Evolutionary conservation across 92 coral and sea anemone genomes (phyloP).

Genomic region (Epizoanthus rinbou): DNA sequence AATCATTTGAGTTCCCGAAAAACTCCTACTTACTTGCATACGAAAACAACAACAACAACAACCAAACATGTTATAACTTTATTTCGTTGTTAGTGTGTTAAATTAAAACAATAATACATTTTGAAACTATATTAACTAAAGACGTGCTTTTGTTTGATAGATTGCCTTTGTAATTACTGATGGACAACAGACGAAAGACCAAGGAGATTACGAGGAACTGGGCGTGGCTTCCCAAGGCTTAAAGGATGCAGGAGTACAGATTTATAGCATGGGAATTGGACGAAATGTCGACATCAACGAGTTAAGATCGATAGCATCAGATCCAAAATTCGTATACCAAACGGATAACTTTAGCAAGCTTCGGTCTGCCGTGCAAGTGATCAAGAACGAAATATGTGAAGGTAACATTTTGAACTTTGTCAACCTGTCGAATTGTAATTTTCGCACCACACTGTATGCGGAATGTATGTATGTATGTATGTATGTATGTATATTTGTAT

Average conservation of each 20-base stretch:
- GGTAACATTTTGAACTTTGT: neutral
- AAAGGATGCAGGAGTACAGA: conserved; percentile 24
- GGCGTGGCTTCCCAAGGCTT: conserved; percentile 13
- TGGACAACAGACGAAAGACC: conserved; percentile 13
- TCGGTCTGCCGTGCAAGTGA: neutral
- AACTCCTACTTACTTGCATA: no score
- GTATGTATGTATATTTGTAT: no score
- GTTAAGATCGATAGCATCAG: neutral
- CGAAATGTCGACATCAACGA: neutral
- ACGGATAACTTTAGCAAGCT: neutral
- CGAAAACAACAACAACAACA: no score
- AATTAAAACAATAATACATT: neutral
- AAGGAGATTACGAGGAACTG: neutral
- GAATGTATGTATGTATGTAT: no score
- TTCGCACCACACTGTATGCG: no score
- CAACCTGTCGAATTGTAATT: no score
- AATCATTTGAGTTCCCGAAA: no score
- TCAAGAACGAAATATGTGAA: conserved; percentile 24
- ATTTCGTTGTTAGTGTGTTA: no score
- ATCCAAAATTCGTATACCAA: neutral
- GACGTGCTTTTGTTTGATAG: neutral
- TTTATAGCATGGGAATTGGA: conserved; percentile 20
- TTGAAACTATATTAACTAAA: no score
- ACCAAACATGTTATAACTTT: no score
- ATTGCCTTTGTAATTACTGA: conserved; percentile 28